Evolutionary conservation across 2,797 vertebrate species (phyloP), one percentile per base, ranked within the genome.

Genomic region (Pseudotriccus pelzelni): DNA sequence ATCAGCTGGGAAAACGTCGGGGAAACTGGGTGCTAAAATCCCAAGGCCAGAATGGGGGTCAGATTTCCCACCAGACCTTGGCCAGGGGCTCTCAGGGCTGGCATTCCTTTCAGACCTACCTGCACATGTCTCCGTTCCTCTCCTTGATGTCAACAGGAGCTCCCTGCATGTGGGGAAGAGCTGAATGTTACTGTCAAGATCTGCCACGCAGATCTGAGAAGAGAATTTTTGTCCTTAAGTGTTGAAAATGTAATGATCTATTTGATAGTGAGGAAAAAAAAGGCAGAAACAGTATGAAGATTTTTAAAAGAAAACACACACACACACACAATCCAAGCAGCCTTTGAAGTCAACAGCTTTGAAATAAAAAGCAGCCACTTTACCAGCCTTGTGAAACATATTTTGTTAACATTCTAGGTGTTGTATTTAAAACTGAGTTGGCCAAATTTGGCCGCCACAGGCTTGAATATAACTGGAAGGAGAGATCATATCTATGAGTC

Each of bases 171-270:
- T 88, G 93, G 90, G 87, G 74, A 97, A 95, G 94, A 94, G 95
- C 87, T 84, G 95, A 66, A 88, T 92, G 89, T 93, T 97, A 90
- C 94, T 97, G 96, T 97, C 95, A 95, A 97, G 96, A 95, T 96
- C 96, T 96, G 94, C 91, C 25, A 2, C 41, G 70, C 96, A 97
- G 95, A 96, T 96, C 96, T 97, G 74, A 96, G 87, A 10, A 88
- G 90, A 95, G 91, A 95, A 93, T 95, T 97, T 96, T 95, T 96
- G 95, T 95, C 95, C 94, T 96, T 94, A 95, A 96, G 96, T 95
- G 96, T 94, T 96, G 95, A 96, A 97, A 96, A 97, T 97, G 96
- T 96, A 97, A 96, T 94, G 96, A 97, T 97, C 96, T 96, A 94
- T 97, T 97, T 96, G 96, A 97, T 97, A 97, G 96, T 94, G 96